Conservation (phyloP, 2,113 vertebrate species). For the Garra rufa region DNA sequence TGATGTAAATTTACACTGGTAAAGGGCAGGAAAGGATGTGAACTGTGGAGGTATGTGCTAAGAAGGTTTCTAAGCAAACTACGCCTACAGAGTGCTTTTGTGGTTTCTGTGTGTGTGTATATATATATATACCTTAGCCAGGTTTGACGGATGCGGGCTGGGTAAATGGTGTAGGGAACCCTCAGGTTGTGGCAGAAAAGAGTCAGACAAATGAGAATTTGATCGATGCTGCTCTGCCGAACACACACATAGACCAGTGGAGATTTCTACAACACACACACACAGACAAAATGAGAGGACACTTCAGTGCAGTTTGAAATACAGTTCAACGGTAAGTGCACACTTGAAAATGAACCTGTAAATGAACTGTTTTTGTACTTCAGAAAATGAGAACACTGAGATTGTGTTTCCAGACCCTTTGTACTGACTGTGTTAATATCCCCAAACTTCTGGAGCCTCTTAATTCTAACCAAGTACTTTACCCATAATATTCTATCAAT, state of each 20-base stretch:
- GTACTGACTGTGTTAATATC: not conserved
- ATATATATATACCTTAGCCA: conserved; percentile 47
- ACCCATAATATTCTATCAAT: not conserved
- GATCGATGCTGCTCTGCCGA: conserved; percentile 82
- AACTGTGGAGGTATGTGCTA: not conserved
- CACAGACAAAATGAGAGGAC: conserved; percentile 54
- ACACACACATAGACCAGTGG: conserved; percentile 83
- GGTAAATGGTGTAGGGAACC: conserved; percentile 80
- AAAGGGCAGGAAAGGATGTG: not conserved
- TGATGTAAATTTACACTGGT: not conserved
- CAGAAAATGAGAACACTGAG: not conserved
- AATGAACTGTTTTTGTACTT: conserved; percentile 32
- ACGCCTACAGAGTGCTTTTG: not conserved
- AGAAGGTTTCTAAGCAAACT: not conserved
- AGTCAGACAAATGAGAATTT: conserved; percentile 80
- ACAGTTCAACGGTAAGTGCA: not conserved
- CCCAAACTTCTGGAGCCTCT: not conserved
- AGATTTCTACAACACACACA: conserved; percentile 64
- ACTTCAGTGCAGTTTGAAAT: not conserved
- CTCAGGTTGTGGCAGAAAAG: conserved; percentile 84
- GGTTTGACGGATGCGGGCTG: not conserved
- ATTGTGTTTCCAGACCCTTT: conserved; percentile 13
- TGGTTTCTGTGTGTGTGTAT: not conserved
- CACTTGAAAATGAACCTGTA: not conserved
- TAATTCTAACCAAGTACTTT: not conserved